Conservation (phyloP, 2,113 vertebrate species). For the Engystomops pustulosus region DNA sequence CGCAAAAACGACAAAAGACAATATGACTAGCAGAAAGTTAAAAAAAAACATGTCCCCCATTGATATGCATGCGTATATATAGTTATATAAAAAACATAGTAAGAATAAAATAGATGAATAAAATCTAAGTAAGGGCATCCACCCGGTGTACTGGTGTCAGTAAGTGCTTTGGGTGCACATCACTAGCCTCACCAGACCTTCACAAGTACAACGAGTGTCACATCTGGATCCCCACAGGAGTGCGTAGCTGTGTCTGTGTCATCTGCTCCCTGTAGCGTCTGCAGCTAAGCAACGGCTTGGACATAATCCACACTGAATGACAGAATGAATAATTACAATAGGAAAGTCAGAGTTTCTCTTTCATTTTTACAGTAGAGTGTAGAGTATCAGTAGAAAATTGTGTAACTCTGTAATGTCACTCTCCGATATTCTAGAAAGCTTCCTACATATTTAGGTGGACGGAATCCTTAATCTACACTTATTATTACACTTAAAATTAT, state of each 20-base stretch:
- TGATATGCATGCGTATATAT: no score
- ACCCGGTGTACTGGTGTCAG: not conserved
- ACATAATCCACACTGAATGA: not conserved
- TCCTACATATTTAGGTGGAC: not conserved
- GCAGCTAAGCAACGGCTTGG: not conserved
- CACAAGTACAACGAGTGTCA: not conserved
- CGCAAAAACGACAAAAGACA: no score
- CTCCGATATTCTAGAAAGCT: not conserved
- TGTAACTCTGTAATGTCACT: not conserved
- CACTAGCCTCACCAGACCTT: not conserved
- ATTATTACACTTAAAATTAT: not conserved
- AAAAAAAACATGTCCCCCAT: no score
- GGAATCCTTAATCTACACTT: not conserved
- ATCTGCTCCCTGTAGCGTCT: not conserved
- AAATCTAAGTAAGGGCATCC: no score
- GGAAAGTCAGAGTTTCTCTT: not conserved
- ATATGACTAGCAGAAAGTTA: no score
- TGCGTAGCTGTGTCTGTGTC: not conserved
- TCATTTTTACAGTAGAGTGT: not conserved
- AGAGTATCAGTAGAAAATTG: not conserved
- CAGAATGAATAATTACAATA: not conserved
- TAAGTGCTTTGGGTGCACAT: not conserved
- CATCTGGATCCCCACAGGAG: constrained; percentile 19
- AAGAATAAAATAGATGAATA: no score
- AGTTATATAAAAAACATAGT: no score